phyloP scores from a whole-genome alignment of 2,113 vertebrate species.

The Sylvilagus bachmani region DNA sequence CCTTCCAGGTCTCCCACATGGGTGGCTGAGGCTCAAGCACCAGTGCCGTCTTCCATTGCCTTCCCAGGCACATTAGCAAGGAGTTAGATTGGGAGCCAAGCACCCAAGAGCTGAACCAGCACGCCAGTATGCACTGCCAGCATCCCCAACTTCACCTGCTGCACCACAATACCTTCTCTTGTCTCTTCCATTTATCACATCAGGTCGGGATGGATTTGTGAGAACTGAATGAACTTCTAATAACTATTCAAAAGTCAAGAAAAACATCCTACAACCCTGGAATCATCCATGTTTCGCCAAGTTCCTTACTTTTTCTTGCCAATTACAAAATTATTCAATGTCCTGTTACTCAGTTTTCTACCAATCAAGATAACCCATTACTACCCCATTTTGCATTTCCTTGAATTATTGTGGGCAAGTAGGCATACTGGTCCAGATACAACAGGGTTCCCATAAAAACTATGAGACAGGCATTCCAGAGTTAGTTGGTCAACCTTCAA shows the following conservation, averaged over 20 bases:
- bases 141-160: too few relatives aligned
- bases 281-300: background rate
- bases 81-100: too few relatives aligned
- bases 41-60: too few relatives aligned
- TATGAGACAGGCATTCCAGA: background rate
- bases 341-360: conserved; percentile 13
- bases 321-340: background rate
- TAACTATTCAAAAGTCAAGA: background rate
- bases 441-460: background rate
- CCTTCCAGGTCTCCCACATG: too few relatives aligned
- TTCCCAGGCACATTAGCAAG: too few relatives aligned
- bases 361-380: background rate
- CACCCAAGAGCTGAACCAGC: too few relatives aligned
- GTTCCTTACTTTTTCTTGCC: background rate
- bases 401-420: background rate
- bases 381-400: background rate
- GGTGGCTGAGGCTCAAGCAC: too few relatives aligned
- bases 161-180: too few relatives aligned
- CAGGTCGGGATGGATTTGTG: background rate
- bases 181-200: background rate
- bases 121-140: too few relatives aligned
- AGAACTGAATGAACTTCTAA: background rate
- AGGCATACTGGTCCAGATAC: background rate
- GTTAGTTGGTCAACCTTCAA: background rate
- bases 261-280: background rate